These are phyloP conservation scores for Aeoliscus strigatus DNA, from an alignment of 2,797 vertebrate species.

Conservation along the genomic window DNA sequence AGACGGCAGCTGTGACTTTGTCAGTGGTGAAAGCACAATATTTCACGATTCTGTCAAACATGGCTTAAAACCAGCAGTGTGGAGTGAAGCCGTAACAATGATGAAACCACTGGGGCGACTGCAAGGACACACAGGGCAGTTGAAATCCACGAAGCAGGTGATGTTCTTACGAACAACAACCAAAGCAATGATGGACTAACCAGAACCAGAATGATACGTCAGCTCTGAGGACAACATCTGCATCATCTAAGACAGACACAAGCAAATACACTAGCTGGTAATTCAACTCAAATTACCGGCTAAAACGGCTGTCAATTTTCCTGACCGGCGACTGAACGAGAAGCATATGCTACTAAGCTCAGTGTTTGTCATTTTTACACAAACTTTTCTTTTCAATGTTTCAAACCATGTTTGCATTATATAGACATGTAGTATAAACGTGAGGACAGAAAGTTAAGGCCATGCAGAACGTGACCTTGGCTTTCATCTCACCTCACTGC, in stretches of 20 bases:
- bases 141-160: neutral
- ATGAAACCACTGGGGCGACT: neutral
- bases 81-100: conserved; percentile 8
- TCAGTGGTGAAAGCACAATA: neutral
- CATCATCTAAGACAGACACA: neutral
- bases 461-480: too few species aligned
- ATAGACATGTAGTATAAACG: too few species aligned
- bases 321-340: too few species aligned
- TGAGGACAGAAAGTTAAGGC: too few species aligned
- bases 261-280: too few species aligned
- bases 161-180: neutral
- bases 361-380: too few species aligned
- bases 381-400: too few species aligned
- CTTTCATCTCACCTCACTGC: too few species aligned
- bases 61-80: conserved; percentile 7
- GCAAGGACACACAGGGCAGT: neutral
- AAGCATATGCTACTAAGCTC: too few species aligned
- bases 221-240: neutral
- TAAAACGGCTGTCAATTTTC: too few species aligned
- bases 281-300: too few species aligned
- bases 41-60: conserved; percentile 24
- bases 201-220: neutral
- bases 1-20: neutral
- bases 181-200: neutral
- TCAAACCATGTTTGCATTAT: too few species aligned